Percentiles rank a stretch among this genome's conserved stretches.
phyloP scores from a whole-genome alignment of 2,113 vertebrate species.

The Noturus placidus region DNA sequence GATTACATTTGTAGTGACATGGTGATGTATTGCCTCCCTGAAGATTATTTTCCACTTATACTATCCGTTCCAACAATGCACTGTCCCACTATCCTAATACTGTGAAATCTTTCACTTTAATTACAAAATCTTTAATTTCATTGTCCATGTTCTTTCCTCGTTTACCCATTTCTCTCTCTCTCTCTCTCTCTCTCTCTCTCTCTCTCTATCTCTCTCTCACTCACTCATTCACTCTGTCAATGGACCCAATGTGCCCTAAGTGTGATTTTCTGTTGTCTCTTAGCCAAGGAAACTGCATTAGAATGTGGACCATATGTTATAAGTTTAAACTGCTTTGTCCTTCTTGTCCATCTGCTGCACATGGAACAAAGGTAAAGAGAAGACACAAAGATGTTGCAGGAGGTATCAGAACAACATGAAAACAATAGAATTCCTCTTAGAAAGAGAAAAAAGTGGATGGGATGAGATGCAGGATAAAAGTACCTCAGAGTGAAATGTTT shows the following conservation, averaged over 20 bases:
- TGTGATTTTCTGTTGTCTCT: conserved; percentile 20
- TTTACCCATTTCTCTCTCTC: not conserved
- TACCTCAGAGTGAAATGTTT: not conserved
- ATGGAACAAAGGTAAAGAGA: not conserved
- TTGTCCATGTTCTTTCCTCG: not conserved
- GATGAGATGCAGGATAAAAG: not conserved
- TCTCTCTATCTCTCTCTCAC: not conserved
- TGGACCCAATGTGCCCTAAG: not conserved
- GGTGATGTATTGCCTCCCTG: not conserved
- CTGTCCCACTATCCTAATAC: not conserved
- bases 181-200: not conserved
- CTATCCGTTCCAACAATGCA: not conserved
- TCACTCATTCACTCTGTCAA: not conserved
- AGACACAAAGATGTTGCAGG: not conserved
- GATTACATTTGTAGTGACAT: not conserved
- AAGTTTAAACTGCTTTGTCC: conserved; percentile 20
- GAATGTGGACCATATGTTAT: conserved; percentile 35
- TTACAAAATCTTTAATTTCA: not conserved
- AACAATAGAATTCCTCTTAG: not conserved
- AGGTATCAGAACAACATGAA: not conserved
- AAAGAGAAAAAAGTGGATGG: not conserved
- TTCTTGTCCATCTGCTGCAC: conserved; percentile 9
- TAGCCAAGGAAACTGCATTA: conserved; percentile 14
- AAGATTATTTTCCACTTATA: not conserved
- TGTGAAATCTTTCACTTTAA: conserved; percentile 6